Base-by-base conservation (phyloP, 2,797 vertebrate species). In the Crax fasciolata region DNA sequence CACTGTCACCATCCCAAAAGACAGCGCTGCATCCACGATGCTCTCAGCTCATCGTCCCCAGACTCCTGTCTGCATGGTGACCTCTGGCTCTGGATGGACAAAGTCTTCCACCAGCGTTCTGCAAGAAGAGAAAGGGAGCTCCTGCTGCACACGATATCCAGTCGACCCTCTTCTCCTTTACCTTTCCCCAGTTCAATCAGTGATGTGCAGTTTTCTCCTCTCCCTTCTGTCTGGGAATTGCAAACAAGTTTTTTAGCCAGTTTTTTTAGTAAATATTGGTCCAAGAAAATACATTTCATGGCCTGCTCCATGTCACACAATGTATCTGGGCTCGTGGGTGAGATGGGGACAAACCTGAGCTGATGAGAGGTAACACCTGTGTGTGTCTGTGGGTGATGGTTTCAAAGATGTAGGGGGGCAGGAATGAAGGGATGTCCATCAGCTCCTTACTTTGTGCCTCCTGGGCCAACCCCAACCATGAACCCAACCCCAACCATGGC, bases 61-160 rank as follows among this genome's bases (percentile, higher is more conserved):
- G 7, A 35, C 13, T 21, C 43, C 5, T 13, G 20, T 30, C n/a
- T 44, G 41, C 78, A 13, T 2, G 0, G 7, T 0, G 0, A 11
- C 16, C 24, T 15, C 20, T 35, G 41, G 11, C 41, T 79, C 35
- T 16, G n/a, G 4, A 1, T 16, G 23, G 5, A 4, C 19, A 30
- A 70, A 3, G 2, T 27, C 28, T 59, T 35, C 59, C 61, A 39
- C 39, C 30, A 35, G 43, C 12, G 8, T 25, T 46, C 39, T 67
- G 13, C 25, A 21, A 41, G 28, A 35, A 68, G 18, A 39, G 23
- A 3, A 1, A 12, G 11, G 9, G 2, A 35, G 23, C 18, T 5
- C n/a, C 38, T 39, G 13, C 6, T 28, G 48, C 17, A 35, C 20
- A 12, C 0, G 1, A 35, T 6, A 27, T 10, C 38, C 13, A 39